Evolutionary conservation across 2,888 invertebrate genomes (phyloP), one percentile per base, ranked within the genome.

Genomic region (Electrophaes corylata): DNA sequence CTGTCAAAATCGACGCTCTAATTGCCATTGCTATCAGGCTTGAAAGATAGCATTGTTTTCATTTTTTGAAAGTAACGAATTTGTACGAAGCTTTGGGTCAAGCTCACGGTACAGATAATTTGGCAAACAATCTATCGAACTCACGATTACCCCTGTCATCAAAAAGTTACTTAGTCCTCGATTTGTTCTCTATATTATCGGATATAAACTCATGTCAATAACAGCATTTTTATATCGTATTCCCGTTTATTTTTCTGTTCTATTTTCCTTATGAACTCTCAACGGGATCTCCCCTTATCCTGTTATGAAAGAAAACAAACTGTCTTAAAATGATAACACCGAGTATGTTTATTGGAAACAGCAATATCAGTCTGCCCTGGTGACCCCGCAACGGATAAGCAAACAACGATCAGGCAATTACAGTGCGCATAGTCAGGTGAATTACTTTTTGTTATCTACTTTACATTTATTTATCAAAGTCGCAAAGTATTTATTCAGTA

Each of bases 281-380:
- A 29, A 26, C 54, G 58, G 58, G 54, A 54, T 49, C 18, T 59
- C 26, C 50, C 54, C 50, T 45, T 41, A 31, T 33, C 31, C 31
- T 33, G 20, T 26, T 37, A 8, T 16, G 19, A 5, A 23, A 19
- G 4, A 40, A 14, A 49, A 48, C 49, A 39, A 45, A 45, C n/a
- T 18, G 18, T 52, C 31, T 31, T 37, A 29, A 12, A 46, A 31
- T 29, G 53, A 55, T 55, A 55, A 48, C 47, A 41, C 26, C 35
- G 23, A 37, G 14, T 26, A 43, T 41, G 11, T 2, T 65, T 59
- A 35, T 68, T 65, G 63, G 53, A 64, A 67, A 56, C 76, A 82
- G 74, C 83, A 84, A 68, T 91, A 88, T 86, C 91, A 90, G 70
- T 91, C 91, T 10, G 81, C 80, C 79, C 83, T 91, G 56, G 83